Evolutionary conservation across 2,888 invertebrate species (phyloP).

Genomic region (Drosophila longiperda): DNA sequence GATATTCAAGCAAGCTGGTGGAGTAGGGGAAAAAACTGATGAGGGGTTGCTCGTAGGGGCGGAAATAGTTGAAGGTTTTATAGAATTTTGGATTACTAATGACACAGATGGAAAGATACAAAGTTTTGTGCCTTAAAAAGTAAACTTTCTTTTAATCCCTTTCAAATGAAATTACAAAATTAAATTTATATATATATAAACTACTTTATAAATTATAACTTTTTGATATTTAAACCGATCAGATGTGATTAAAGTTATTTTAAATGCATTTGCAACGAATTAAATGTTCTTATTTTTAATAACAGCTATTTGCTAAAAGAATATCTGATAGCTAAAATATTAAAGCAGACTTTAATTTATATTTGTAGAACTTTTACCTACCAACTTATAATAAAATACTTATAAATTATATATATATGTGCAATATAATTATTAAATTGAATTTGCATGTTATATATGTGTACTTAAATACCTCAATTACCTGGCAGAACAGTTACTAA

Average conservation of each 20-base stretch:
- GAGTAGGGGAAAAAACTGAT: neutral
- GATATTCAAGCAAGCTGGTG: neutral
- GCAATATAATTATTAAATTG: neutral
- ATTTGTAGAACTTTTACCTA: neutral
- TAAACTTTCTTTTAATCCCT: neutral
- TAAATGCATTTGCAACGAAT: too few species aligned
- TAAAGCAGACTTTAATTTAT: neutral
- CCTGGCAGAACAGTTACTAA: neutral
- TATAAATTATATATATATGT: neutral
- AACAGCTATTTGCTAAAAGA: neutral
- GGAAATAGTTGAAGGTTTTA: constrained; percentile 23
- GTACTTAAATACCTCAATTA: neutral
- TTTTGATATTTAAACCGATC: too few species aligned
- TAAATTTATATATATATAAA: neutral
- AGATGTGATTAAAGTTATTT: too few species aligned
- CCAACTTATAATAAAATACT: neutral
- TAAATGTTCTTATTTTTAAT: neutral
- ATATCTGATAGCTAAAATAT: neutral
- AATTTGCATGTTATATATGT: neutral
- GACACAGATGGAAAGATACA: constrained; percentile 14
- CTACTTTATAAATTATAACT: neutral
- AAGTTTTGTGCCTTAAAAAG: neutral
- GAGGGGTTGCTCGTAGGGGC: constrained; percentile 1
- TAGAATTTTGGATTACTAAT: neutral
- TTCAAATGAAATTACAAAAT: neutral